Conservation (phyloP, 2,797 vertebrate species). For the Rhabdophis nuchalis region DNA sequence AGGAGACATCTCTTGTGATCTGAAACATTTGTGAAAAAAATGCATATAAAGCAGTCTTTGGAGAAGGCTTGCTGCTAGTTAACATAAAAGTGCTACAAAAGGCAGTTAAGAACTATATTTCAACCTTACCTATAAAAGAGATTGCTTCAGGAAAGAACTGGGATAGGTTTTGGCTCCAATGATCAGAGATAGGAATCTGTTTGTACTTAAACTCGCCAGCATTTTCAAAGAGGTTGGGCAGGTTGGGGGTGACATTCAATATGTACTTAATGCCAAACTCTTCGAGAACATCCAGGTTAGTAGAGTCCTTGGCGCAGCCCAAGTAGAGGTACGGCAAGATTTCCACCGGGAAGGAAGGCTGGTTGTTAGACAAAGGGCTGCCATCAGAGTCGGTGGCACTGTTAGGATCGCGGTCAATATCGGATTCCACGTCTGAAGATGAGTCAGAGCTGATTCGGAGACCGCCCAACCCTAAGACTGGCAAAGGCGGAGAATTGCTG, state of each 20-base stretch:
- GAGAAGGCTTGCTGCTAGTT: neutral
- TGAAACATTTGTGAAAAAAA: neutral
- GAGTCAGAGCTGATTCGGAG: constrained; percentile 95
- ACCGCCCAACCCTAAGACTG: constrained; percentile 89
- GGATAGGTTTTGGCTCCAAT: constrained; percentile 98
- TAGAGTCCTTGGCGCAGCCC: constrained; percentile 98
- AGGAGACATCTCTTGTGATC: neutral
- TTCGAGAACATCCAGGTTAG: constrained; percentile 92
- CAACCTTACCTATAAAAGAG: constrained; percentile 93
- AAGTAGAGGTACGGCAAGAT: constrained; percentile 96
- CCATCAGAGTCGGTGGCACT: constrained; percentile 94
- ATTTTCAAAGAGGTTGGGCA: constrained; percentile 97
- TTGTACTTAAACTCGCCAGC: constrained; percentile 98
- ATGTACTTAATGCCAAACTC: constrained; percentile 98
- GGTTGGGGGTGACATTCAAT: constrained; percentile 96
- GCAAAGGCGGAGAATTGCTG: constrained; percentile 84
- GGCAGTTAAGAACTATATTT: constrained; percentile 1
- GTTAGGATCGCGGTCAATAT: constrained; percentile 86
- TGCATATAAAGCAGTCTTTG: neutral
- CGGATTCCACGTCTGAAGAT: constrained; percentile 94
- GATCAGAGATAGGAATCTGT: constrained; percentile 98
- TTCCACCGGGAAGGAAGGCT: constrained; percentile 95
- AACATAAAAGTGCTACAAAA: neutral
- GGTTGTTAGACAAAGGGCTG: constrained; percentile 91
- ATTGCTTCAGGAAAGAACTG: constrained; percentile 99